Evolutionary conservation across 2,888 invertebrate genomes (phyloP).

Genomic region (Dermolepida albohirtum): DNA sequence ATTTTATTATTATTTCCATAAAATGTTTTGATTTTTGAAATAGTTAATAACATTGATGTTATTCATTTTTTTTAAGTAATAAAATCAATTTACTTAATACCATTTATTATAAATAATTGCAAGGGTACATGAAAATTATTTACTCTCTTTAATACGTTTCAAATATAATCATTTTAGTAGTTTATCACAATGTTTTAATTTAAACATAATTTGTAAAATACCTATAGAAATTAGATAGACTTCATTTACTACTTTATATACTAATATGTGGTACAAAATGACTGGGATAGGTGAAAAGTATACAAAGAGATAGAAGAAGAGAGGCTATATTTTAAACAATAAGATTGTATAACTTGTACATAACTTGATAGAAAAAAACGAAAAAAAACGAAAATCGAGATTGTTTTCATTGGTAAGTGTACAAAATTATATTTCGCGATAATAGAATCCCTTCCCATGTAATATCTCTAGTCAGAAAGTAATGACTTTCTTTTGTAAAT

Average conservation of each 20-base stretch:
- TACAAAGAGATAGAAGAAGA: constrained; percentile 25
- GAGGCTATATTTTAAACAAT: constrained; percentile 36
- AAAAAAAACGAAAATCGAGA: constrained; percentile 4
- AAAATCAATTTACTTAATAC: no score
- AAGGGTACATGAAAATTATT: no score
- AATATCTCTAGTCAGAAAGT: constrained; percentile 7
- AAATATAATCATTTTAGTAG: no score
- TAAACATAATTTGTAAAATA: neutral
- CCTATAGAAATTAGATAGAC: neutral
- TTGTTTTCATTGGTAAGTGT: constrained; percentile 1
- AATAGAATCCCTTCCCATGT: constrained; percentile 6
- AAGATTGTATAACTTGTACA: constrained; percentile 36
- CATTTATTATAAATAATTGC: no score
- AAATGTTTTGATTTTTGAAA: no score
- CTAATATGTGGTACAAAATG: constrained; percentile 40
- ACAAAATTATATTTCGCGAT: no score
- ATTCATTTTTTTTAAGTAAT: no score
- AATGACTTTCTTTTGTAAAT: constrained; percentile 1
- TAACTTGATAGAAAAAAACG: constrained; percentile 20
- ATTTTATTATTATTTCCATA: no score
- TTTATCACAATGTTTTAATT: neutral
- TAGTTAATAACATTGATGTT: no score
- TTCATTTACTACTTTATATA: constrained; percentile 3
- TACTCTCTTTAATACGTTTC: no score
- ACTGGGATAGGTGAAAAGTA: constrained; percentile 41